A percentile compares a stretch with the other conserved stretches of the same genome.
phyloP scores from a whole-genome alignment of 2,797 vertebrate genomes.

The Threskiornis aethiopicus region DNA sequence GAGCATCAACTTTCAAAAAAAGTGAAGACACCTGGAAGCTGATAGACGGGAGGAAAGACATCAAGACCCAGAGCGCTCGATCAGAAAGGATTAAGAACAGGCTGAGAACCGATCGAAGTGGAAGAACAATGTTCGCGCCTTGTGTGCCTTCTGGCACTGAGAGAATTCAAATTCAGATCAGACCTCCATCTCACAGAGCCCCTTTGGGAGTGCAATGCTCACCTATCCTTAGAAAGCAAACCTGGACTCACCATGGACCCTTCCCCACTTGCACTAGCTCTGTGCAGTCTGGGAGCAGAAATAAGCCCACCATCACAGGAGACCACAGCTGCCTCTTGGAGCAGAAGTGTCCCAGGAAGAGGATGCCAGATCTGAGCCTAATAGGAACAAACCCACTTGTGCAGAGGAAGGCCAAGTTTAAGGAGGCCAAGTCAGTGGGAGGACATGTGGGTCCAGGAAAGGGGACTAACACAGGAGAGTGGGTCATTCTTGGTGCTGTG shows the following conservation, averaged over 20 bases:
- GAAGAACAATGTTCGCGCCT: no score
- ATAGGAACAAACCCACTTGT: background rate
- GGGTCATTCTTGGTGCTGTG: rapidly evolving
- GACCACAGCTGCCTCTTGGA: background rate
- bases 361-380: background rate
- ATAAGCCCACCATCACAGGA: background rate
- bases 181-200: background rate
- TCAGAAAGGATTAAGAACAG: no score
- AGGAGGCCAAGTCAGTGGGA: background rate
- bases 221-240: background rate
- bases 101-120: no score
- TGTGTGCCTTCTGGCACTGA: no score
- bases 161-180: no score
- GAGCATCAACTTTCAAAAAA: no score
- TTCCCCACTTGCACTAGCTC: background rate
- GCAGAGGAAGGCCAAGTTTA: background rate
- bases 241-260: no score
- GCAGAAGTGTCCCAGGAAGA: background rate
- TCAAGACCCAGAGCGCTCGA: no score
- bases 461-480: background rate
- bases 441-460: background rate
- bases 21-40: no score
- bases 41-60: no score
- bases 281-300: background rate
- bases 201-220: background rate